phyloP scores from a whole-genome alignment of 2,797 vertebrate species.

The Platyrinchus mystaceus region DNA sequence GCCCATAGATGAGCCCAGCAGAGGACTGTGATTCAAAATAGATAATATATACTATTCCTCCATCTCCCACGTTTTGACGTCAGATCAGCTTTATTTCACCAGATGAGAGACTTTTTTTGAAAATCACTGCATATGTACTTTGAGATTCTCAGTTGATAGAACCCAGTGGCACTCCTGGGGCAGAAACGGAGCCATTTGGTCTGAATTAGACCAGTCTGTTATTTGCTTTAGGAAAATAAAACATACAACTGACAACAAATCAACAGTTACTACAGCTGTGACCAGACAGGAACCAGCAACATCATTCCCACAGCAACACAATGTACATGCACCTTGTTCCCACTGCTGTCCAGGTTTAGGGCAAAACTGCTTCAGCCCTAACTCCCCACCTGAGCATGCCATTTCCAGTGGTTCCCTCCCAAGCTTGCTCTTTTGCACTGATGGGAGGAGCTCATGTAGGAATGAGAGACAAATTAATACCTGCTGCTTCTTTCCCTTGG shows the following conservation, averaged over 20 bases:
- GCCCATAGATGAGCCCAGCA: neutral
- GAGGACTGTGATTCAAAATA: neutral
- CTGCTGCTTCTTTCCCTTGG: neutral
- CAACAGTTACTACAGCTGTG: neutral
- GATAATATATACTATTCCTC: neutral
- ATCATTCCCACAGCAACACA: too few relatives aligned
- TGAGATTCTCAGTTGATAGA: neutral
- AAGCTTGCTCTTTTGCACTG: neutral
- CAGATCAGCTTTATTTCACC: neutral
- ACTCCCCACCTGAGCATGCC: neutral
- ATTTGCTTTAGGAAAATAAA: neutral
- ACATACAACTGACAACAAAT: neutral
- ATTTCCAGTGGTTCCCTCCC: neutral
- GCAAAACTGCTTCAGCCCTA: neutral
- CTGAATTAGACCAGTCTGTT: neutral
- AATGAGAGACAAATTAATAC: neutral
- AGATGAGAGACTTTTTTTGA: neutral
- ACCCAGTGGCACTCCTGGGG: neutral
- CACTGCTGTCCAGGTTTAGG: neutral
- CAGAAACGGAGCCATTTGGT: neutral
- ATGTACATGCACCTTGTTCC: neutral
- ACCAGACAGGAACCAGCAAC: neutral
- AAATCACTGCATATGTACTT: neutral
- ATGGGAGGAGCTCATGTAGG: neutral
- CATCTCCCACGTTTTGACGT: neutral